Evolutionary conservation across 2,888 invertebrate species (phyloP), one percentile per base, ranked within the genome.

Genomic region (Apamea sordens): DNA sequence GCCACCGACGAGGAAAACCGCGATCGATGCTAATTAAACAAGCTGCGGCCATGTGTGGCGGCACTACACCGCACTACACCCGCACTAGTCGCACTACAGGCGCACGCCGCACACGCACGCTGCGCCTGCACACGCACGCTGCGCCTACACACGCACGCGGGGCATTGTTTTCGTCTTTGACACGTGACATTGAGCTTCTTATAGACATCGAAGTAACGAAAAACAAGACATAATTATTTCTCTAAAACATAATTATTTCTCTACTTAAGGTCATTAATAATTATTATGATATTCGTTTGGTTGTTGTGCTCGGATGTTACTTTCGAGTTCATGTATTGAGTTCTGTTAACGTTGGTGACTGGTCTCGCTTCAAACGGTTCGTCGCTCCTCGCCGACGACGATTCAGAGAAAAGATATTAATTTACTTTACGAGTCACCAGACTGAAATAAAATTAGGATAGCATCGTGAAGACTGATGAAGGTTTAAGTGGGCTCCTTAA

Each of bases 321-420:
- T 56, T 61, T 36, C 15, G 44, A 71, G 6, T 53, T 24, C 10
- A 7, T 41, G 44, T 15, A 44, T 50, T 36, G 36, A 24, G 36
- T 70, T 44, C 47, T 28, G 47, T 44, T 32, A 44, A 70, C 65
- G 24, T 72, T 59, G 61, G 68, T 44, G 47, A 53, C 59, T 28
- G 44, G 64, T 44, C 36, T 63, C 13, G 36, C 53, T 64, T 73
- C 36, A 67, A 68, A 56, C 56, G 10, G 13, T 53, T 36, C 36
- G 44, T 11, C 44, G 44, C 13, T 68, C 32, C n/a, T 63, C 41
- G 69, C 18, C 72, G 67, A 61, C 64, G 67, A 68, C 53, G 76
- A 76, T 94, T 93, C 93, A 91, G 87, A 91, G 93, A 93, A 94
- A 90, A 89, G 89, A 90, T 89, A 93, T 94, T 93, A 93, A 94